These are phyloP conservation scores for Agelastica alni DNA, from an alignment of 2,888 invertebrate genomes.

Conservation along the genomic window DNA sequence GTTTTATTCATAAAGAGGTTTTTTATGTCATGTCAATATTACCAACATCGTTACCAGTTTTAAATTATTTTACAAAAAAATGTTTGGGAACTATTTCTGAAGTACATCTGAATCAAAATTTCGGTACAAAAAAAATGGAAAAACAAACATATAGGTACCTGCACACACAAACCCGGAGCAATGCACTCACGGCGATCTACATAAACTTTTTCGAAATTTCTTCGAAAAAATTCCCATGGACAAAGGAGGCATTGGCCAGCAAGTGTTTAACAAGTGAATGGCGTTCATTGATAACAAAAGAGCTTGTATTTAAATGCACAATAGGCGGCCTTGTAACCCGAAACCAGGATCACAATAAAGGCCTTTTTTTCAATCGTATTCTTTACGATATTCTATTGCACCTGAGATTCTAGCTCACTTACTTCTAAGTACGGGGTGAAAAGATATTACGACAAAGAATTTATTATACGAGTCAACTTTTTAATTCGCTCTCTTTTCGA, in stretches of 20 bases:
- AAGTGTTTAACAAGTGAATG: conserved; percentile 51
- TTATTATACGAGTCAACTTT: too few relatives aligned
- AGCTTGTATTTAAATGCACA: conserved; percentile 45
- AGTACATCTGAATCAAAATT: too few relatives aligned
- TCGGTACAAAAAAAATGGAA: not conserved
- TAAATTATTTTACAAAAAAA: too few relatives aligned
- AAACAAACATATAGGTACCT: conserved; percentile 12
- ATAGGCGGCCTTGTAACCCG: conserved; percentile 52
- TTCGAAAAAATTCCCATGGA: conserved; percentile 39
- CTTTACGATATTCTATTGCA: conserved; percentile 25
- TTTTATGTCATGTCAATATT: too few relatives aligned
- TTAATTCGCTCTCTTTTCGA: too few relatives aligned
- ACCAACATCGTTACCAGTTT: too few relatives aligned
- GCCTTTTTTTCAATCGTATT: conserved; percentile 31
- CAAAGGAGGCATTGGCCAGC: conserved; percentile 41
- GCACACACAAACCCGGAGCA: conserved; percentile 8
- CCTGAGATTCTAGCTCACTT: conserved; percentile 23
- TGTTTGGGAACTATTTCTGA: too few relatives aligned
- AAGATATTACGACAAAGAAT: too few relatives aligned
- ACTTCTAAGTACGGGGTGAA: not conserved
- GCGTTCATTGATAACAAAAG: conserved; percentile 50
- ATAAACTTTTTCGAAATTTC: conserved; percentile 37
- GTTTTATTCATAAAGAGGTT: too few relatives aligned
- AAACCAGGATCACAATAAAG: conserved; percentile 41
- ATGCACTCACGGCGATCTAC: conserved; percentile 15